Evolutionary conservation across 2,113 vertebrate species (phyloP).

Genomic region (Sterna hirundo): DNA sequence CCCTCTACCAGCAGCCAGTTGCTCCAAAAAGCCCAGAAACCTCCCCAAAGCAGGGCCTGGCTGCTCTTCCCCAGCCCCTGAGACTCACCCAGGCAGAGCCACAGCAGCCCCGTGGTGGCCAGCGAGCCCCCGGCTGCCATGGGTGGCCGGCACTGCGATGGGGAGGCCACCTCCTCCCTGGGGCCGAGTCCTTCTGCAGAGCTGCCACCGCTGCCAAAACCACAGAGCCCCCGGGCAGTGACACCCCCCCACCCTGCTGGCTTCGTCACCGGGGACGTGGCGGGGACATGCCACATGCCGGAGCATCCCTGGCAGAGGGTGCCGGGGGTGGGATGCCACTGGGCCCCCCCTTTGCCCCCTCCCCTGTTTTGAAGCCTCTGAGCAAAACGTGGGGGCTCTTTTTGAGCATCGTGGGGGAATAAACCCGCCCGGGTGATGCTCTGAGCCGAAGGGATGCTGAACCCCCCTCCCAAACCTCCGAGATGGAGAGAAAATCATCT

Average conservation of each 20-base stretch:
- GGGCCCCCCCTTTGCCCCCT: neutral
- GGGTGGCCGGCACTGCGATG: no score
- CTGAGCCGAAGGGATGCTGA: neutral
- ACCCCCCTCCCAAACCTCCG: neutral
- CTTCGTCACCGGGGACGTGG: neutral
- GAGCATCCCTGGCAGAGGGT: neutral
- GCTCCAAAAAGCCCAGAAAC: neutral
- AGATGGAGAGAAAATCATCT: neutral
- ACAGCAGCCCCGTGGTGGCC: neutral
- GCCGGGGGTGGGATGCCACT: neutral
- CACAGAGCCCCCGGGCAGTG: no score
- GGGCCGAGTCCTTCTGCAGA: neutral
- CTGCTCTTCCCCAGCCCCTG: neutral
- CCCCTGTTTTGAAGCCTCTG: no score
- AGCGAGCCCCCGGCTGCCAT: neutral
- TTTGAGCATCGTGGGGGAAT: neutral
- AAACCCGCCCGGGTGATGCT: accelerated
- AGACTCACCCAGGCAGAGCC: neutral
- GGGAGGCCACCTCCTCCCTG: neutral
- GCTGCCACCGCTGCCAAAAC: no score
- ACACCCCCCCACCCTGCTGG: neutral
- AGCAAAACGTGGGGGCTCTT: neutral
- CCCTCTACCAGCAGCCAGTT: neutral
- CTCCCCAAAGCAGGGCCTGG: neutral
- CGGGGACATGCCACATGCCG: neutral